Evolutionary conservation across 2,888 invertebrate genomes (phyloP), one percentile per base, ranked within the genome.

Genomic region (Brachynemurus nebulosus): DNA sequence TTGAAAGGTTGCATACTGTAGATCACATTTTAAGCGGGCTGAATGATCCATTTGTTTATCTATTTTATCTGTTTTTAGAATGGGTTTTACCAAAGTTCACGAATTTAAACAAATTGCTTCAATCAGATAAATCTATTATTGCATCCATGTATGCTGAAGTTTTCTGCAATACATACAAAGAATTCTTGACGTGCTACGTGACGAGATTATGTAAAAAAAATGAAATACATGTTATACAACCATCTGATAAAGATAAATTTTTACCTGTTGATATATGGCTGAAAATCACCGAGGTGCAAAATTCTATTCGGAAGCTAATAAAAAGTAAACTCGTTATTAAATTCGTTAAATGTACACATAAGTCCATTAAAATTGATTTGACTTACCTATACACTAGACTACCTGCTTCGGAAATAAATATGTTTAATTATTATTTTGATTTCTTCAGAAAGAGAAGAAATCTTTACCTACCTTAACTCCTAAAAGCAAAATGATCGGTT

Each of bases 31-130:
- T 48, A 14, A 27, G 36, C 2, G 16, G 40, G 9, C 39, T 56
- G 7, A 46, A 50, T 17, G 44, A 50, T 45, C 50, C 52, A 9
- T 46, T 51, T 34, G 47, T 46, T 3, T 51, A 53, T 46, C 16
- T 40, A 8, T 51, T 46, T 40, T 52, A 45, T 37, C 5, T 45
- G 1, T 53, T 52, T 42, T n/a, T n/a, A n/a, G n/a, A n/a, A n/a
- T n/a, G n/a, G n/a, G n/a, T n/a, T n/a, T n/a, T n/a, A n/a, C n/a
- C 48, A 3, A 48, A 51, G 45, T 46, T 55, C 14, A 49, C 47
- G 4, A 20, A 42, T 18, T 18, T 48, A 2, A 53, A 52, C 27
- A 44, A 48, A 30, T 50, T 40, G 16, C 51, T 51, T 17, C 53
- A 54, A 41, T 45, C 48, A 2, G 49, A 48, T 17, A 45, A 40